These are phyloP conservation scores for Dryococelus australis DNA, from an alignment of 2,888 invertebrate genomes.

Conservation along the genomic window DNA sequence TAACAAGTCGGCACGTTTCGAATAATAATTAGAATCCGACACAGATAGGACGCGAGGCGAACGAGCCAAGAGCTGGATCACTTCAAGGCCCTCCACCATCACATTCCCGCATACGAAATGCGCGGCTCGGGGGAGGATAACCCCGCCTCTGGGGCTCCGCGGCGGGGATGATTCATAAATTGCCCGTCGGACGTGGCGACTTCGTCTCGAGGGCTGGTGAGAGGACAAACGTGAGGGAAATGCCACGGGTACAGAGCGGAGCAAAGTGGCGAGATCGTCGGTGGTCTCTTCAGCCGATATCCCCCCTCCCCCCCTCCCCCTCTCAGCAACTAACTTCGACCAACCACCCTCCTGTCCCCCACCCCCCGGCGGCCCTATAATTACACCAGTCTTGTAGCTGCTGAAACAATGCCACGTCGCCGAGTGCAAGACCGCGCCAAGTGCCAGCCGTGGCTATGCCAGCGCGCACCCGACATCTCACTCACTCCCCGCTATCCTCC, in stretches of 20 bases:
- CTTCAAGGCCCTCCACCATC: not conserved
- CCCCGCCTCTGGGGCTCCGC: no score
- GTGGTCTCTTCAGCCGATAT: not conserved
- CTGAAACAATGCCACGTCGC: not conserved
- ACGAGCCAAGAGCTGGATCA: no score
- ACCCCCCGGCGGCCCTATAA: not conserved
- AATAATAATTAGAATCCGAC: no score
- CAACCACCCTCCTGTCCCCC: not conserved
- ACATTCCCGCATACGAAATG: not conserved
- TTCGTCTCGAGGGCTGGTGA: not conserved
- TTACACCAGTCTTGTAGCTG: slow-evolving; percentile 4
- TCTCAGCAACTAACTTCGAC: no score
- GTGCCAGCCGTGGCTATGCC: no score
- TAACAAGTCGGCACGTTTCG: no score
- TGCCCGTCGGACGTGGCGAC: not conserved
- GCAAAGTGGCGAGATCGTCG: not conserved
- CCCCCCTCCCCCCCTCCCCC: not conserved
- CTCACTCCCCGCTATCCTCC: no score
- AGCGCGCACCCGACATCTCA: no score
- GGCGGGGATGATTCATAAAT: not conserved
- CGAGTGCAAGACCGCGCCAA: not conserved
- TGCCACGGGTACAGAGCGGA: not conserved
- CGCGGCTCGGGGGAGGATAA: not conserved
- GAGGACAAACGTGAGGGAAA: not conserved
- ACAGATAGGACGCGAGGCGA: no score